Base-by-base conservation (phyloP, 2,797 vertebrate genomes). In the Odontamblyopus rebecca region DNA sequence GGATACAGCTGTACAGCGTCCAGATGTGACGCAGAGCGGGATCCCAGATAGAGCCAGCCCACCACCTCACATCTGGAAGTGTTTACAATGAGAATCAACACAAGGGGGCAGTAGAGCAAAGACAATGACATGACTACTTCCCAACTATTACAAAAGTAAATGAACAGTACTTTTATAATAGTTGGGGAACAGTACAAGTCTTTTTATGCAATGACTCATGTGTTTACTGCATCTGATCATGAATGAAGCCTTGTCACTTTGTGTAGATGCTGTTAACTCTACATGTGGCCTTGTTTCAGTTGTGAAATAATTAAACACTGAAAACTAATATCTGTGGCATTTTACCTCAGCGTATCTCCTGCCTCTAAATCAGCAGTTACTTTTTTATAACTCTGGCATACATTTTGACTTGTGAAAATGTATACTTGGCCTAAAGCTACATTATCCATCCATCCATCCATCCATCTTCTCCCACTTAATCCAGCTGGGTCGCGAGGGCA, bases 21-120 rank as follows among this genome's bases (percentile, higher is more conserved):
- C 83, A 80, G 70, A 75, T 81, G 78, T 86, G 82, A 86, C 62
- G 8, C 66, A 71, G 27, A 76, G 65, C 57, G 56, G 35, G 67
- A 69, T 23, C 16, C 54, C 53, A 67, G 53, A 38, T 60, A 56
- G 83, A 29, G 53, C 60, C n/a, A 32, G 51, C 35, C 64, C 64
- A 59, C 26, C 54, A 2, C 60, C 0, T 64, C 23, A 85, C 86
- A 89, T 85, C 82, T 90, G 89, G 83, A 89, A 73, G 60, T n/a
- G 54, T 77, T 89, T 88, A 86, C 76, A 79, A 64, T 57, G n/a
- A 27, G 71, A 65, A 5, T 56, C 60, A 72, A 76, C 92, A 91
- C 81, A 66, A 75, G 89, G 85, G 74, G 79, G 89, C 78, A 85
- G 71, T 80, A 85, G 18, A 82, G 72, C 35, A 70, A 71, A 69